Base-by-base conservation (phyloP, 2,113 vertebrate genomes). In the Dicentrarchus labrax region DNA sequence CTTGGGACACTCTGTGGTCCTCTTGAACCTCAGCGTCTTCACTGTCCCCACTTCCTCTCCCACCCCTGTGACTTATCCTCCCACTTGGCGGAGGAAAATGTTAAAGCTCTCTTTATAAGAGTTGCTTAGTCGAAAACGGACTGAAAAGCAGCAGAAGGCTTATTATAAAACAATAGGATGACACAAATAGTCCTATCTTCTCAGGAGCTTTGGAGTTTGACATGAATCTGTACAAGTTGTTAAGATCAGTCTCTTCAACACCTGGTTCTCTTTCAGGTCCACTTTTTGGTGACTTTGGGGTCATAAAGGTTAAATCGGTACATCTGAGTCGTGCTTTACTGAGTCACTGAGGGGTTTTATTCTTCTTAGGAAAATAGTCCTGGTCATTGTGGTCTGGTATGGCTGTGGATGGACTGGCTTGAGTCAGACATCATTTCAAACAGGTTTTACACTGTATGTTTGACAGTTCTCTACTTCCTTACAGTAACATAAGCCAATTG, bases 1-100 rank as follows among this genome's bases (percentile, higher is more conserved):
- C 78, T 13, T 12, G 85, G 72, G 83, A 87, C 57, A 4, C 43
- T 65, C 38, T 43, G 38, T 6, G 68, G 68, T 88, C 70, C 30
- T 54, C 51, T 60, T 48, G 57, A 76, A 75, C 81, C 39, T 50
- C 54, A 22, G 39, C 41, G 7, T 30, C 24, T 39, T 24, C 43
- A 22, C 61, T 16, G 59, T 75, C 61, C 22, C 59, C 0, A 2
- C 68, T 61, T 62, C 54, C 39, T 21, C 53, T 70, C 69, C 5
- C 61, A n/a, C 21, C 22, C 50, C 50, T n/a, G 43, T 8, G 43
- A 67, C 57, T 38, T 61, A 38, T 8, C 45, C 74, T 67, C 15
- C 51, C 10, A 79, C 22, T 67, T 47, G 9, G n/a, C 24, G 3
- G 4, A 16, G 12, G 12, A 54, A 41, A 0, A n/a, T 8, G 24